Percentiles rank a stretch among this genome's conserved stretches.
phyloP scores from a whole-genome alignment of 2,113 vertebrate species.

The Vanacampus margaritifer region DNA sequence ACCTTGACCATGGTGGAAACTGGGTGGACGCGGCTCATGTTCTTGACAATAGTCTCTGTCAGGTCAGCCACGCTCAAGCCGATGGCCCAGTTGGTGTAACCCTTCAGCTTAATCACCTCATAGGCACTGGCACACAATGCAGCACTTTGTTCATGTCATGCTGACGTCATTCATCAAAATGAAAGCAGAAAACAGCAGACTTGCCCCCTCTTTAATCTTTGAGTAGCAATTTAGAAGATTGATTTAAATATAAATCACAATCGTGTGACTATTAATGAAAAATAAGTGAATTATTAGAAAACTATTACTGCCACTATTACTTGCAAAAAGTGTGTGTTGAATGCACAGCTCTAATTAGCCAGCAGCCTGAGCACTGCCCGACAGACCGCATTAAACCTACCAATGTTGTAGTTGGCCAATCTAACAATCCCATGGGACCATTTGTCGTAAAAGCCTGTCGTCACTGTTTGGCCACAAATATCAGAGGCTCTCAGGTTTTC shows the following conservation, averaged over 20 bases:
- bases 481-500: background rate
- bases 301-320: background rate
- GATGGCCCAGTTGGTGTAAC: conserved; percentile 99
- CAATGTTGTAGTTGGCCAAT: background rate
- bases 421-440: conserved; percentile 8
- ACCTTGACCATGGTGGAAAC: conserved; percentile 70
- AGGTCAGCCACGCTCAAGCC: conserved; percentile 94
- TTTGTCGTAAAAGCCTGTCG: conserved; percentile 4
- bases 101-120: conserved; percentile 95
- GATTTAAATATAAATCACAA: too few relatives aligned
- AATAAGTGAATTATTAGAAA: background rate
- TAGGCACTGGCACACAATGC: conserved; percentile 79
- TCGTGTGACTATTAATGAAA: too few relatives aligned
- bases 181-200: too few relatives aligned
- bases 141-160: background rate
- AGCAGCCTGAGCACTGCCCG: background rate
- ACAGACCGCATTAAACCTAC: background rate
- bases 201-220: too few relatives aligned
- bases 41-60: conserved; percentile 84
- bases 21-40: conserved; percentile 61
- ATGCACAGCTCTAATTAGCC: background rate
- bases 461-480: conserved; percentile 13
- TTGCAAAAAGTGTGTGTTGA: too few relatives aligned
- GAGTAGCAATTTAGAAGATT: too few relatives aligned
- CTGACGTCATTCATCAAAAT: too few relatives aligned